A percentile compares a stretch with the other conserved stretches of the same genome.
phyloP scores from a whole-genome alignment of 1,140 invertebrate species.

The Papilio aristodemus region DNA sequence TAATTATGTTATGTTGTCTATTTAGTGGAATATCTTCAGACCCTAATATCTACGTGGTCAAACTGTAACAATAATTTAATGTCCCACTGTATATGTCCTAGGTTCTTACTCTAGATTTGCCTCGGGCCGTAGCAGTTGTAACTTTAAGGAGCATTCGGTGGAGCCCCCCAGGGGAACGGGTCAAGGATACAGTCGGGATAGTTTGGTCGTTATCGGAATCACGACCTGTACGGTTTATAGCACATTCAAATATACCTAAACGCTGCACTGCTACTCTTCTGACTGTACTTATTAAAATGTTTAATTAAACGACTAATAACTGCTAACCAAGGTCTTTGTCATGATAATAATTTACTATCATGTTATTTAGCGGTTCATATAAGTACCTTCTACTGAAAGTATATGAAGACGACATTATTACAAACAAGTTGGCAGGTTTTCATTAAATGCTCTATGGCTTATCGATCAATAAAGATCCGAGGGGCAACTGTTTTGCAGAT shows the following conservation, averaged over 20 bases:
- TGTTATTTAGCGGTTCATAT: too few species aligned
- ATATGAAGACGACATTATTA: too few species aligned
- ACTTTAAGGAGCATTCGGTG: constrained; percentile 8
- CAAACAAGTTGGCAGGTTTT: too few species aligned
- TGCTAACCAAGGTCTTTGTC: too few species aligned
- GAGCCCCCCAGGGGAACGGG: neutral
- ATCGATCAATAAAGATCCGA: neutral
- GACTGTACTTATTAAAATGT: too few species aligned
- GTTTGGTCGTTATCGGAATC: constrained; percentile 8
- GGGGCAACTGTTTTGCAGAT: constrained; percentile 24
- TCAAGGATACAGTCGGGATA: constrained; percentile 22
- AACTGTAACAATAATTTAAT: constrained; percentile 5
- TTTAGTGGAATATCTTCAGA: neutral
- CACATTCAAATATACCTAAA: neutral
- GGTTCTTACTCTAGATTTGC: neutral
- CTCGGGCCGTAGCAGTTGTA: neutral
- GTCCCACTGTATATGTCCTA: constrained; percentile 2
- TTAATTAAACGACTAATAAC: too few species aligned
- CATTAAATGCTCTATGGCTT: neutral
- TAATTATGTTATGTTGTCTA: neutral
- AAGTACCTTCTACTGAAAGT: too few species aligned
- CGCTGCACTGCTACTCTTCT: too few species aligned
- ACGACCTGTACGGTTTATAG: neutral
- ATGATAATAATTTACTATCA: too few species aligned
- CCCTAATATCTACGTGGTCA: neutral